phyloP scores from a whole-genome alignment of 2,888 invertebrate species.

The Exephanes ischioxanthus region DNA sequence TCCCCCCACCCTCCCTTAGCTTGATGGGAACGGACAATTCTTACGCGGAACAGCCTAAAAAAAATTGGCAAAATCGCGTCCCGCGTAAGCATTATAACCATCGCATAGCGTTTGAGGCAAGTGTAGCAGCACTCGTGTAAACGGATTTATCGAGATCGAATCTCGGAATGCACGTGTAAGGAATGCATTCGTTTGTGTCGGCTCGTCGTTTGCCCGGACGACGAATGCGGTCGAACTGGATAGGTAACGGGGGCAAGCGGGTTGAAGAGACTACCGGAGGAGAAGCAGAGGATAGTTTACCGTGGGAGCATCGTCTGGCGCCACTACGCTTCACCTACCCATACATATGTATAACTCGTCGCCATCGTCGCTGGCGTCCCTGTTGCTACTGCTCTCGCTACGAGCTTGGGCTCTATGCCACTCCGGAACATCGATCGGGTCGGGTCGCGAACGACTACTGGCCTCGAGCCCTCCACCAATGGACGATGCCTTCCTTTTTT shows the following conservation, averaged over 20 bases:
- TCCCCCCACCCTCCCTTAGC: too few species aligned
- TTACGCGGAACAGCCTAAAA: background rate
- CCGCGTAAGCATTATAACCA: background rate
- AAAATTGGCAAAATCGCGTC: background rate
- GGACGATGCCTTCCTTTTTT: slow-evolving; percentile 17
- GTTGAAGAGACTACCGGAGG: slow-evolving; percentile 13
- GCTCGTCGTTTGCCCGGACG: background rate
- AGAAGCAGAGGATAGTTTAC: slow-evolving; percentile 43
- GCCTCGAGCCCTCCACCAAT: slow-evolving; percentile 49
- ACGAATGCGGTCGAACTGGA: slow-evolving; percentile 40
- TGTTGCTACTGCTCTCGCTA: background rate
- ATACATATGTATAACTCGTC: slow-evolving; percentile 54
- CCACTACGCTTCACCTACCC: slow-evolving; percentile 52
- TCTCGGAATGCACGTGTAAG: slow-evolving; percentile 32
- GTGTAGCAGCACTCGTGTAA: background rate
- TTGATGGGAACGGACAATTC: background rate
- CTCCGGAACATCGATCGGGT: slow-evolving; percentile 64
- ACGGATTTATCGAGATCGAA: slow-evolving; percentile 17
- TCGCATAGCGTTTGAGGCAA: background rate
- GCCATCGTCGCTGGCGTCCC: background rate
- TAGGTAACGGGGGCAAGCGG: slow-evolving; percentile 54
- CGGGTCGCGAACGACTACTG: slow-evolving; percentile 41
- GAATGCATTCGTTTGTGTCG: slow-evolving; percentile 26
- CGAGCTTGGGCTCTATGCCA: slow-evolving; percentile 17
- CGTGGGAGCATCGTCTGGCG: slow-evolving; percentile 64